phyloP scores from a whole-genome alignment of 2,797 vertebrate genomes.

The Pteronotus mesoamericanus region DNA sequence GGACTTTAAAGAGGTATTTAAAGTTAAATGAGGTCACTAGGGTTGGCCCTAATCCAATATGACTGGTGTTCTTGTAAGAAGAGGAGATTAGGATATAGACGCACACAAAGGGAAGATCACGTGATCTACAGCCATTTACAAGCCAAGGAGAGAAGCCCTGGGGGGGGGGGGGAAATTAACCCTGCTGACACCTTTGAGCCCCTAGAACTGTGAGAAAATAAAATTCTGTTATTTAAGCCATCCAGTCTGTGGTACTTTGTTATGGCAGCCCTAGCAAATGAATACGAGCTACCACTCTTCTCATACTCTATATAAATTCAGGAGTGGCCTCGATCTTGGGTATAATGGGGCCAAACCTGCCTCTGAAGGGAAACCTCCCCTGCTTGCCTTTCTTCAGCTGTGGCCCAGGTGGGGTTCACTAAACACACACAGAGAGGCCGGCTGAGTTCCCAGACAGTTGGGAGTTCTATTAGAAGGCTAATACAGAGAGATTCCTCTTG shows the following conservation, averaged over 20 bases:
- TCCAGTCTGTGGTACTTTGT: not conserved
- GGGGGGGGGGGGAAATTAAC: not conserved
- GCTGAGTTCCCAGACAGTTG: not conserved
- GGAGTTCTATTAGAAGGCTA: not conserved
- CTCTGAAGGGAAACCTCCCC: not conserved
- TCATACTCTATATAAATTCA: not conserved
- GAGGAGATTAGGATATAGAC: not conserved
- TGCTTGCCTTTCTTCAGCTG: not conserved
- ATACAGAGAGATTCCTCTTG: not conserved
- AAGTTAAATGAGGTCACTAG: not conserved
- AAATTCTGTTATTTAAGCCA: not conserved
- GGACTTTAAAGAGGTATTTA: not conserved
- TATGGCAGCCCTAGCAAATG: not conserved
- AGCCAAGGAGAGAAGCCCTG: not conserved
- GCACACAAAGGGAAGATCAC: not conserved
- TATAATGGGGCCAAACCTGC: not conserved
- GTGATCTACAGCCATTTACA: not conserved
- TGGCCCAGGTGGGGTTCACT: not conserved
- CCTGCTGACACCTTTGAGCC: not conserved
- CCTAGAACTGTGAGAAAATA: not conserved
- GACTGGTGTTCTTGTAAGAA: not conserved
- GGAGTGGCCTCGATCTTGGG: not conserved
- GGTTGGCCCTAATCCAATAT: not conserved
- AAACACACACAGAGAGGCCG: not conserved
- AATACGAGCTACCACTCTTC: not conserved